Percentiles rank a stretch among this genome's conserved stretches.
phyloP scores from a whole-genome alignment of 2,113 vertebrate species.

The Piprites chloris region DNA sequence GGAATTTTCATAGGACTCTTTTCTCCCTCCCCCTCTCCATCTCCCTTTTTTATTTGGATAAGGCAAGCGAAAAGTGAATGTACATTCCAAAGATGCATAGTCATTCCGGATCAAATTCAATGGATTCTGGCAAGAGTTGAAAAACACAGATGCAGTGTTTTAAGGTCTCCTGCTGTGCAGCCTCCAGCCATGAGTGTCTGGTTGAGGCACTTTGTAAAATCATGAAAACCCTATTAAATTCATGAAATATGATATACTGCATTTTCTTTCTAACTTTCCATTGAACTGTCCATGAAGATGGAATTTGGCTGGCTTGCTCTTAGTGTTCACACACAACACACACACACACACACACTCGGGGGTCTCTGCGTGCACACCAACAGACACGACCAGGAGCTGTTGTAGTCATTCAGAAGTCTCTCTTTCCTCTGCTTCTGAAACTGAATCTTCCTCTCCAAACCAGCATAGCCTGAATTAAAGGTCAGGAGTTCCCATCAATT shows the following conservation, averaged over 20 bases:
- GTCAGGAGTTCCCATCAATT: not conserved
- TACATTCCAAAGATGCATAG: slow-evolving; percentile 96
- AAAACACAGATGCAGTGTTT: slow-evolving; percentile 86
- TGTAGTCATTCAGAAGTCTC: not conserved
- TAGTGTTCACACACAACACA: not conserved
- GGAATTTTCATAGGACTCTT: slow-evolving; percentile 86
- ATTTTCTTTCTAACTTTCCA: slow-evolving; percentile 75
- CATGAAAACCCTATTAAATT: slow-evolving; percentile 87
- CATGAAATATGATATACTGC: slow-evolving; percentile 83
- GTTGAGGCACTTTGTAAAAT: slow-evolving; percentile 86
- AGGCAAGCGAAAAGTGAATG: slow-evolving; percentile 87
- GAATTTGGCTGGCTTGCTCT: slow-evolving; percentile 67
- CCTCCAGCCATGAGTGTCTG: slow-evolving; percentile 85
- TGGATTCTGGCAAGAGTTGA: slow-evolving; percentile 89
- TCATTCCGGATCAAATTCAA: slow-evolving; percentile 99
- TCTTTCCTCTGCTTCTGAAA: not conserved
- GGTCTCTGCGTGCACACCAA: not conserved
- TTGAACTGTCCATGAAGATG: slow-evolving; percentile 78
- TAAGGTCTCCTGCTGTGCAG: slow-evolving; percentile 79
- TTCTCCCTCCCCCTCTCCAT: not conserved
- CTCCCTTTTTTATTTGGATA: slow-evolving; percentile 78
- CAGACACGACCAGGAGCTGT: not conserved
- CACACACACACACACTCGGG: not conserved
- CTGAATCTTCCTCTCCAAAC: not conserved
- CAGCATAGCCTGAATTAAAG: not conserved